A percentile compares a stretch with the other conserved stretches of the same genome.
phyloP scores from a whole-genome alignment of 2,113 vertebrate genomes.

The Canis aureus region DNA sequence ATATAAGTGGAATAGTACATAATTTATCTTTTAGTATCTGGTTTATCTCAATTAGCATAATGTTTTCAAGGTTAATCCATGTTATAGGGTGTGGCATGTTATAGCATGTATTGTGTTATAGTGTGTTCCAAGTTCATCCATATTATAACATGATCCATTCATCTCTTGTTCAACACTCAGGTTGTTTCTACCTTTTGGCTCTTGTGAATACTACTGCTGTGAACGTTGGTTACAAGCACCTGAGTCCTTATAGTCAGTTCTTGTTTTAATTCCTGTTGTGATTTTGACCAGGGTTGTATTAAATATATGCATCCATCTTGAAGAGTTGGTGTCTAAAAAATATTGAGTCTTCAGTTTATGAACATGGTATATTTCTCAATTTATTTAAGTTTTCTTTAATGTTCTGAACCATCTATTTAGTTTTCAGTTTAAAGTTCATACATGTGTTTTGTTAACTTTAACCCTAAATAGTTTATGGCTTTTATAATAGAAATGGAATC shows the following conservation, averaged over 20 bases:
- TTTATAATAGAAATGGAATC: neutral
- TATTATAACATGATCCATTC: neutral
- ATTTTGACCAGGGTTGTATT: neutral
- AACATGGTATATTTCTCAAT: neutral
- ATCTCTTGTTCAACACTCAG: neutral
- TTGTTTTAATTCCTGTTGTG: neutral
- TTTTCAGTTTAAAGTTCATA: neutral
- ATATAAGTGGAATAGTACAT: neutral
- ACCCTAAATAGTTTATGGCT: neutral
- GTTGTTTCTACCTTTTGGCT: neutral
- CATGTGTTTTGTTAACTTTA: neutral
- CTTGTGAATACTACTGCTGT: neutral
- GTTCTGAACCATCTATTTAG: neutral
- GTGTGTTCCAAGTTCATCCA: neutral
- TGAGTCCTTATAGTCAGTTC: neutral
- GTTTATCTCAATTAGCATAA: neutral
- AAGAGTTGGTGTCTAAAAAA: neutral
- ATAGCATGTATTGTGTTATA: no score
- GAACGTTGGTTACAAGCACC: neutral
- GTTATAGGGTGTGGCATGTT: neutral
- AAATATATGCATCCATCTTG: neutral
- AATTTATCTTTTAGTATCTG: neutral
- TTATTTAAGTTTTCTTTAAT: neutral
- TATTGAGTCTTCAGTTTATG: neutral
- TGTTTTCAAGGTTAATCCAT: neutral